Conservation (phyloP, 1,140 invertebrate genomes). For the Cydia strobilella region DNA sequence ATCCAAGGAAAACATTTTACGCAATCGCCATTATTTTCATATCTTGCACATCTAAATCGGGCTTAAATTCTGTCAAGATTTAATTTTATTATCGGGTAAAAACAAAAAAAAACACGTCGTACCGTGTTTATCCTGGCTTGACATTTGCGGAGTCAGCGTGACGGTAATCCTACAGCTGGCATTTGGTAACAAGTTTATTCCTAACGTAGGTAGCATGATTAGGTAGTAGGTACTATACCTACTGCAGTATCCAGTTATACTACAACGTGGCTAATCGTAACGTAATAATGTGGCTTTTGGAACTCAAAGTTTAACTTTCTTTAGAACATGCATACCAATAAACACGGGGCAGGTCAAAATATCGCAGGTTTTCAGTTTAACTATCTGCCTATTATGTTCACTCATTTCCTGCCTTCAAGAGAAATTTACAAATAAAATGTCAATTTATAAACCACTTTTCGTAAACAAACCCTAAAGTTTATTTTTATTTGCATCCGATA, state of each 20-base stretch:
- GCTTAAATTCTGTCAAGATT: constrained; percentile 18
- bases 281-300: too few species aligned
- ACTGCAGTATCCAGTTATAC: not conserved
- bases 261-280: too few species aligned
- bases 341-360: too few species aligned
- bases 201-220: not conserved
- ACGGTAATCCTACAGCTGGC: constrained; percentile 39
- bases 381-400: too few species aligned
- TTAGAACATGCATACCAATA: too few species aligned
- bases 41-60: not conserved
- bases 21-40: not conserved
- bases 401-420: too few species aligned
- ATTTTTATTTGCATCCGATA: constrained; percentile 13
- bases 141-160: constrained; percentile 33
- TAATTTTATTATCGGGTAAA: constrained; percentile 23
- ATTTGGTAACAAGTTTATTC: constrained; percentile 37
- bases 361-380: too few species aligned
- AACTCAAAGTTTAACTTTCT: too few species aligned
- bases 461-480: not conserved
- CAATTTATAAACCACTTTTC: constrained; percentile 11
- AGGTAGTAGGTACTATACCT: not conserved
- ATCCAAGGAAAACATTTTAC: not conserved
- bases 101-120: constrained; percentile 21
- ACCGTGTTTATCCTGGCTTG: constrained; percentile 8
- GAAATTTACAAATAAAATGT: not conserved